Evolutionary conservation across 1,140 invertebrate genomes (phyloP).

Genomic region (Pectinophora gossypiella): DNA sequence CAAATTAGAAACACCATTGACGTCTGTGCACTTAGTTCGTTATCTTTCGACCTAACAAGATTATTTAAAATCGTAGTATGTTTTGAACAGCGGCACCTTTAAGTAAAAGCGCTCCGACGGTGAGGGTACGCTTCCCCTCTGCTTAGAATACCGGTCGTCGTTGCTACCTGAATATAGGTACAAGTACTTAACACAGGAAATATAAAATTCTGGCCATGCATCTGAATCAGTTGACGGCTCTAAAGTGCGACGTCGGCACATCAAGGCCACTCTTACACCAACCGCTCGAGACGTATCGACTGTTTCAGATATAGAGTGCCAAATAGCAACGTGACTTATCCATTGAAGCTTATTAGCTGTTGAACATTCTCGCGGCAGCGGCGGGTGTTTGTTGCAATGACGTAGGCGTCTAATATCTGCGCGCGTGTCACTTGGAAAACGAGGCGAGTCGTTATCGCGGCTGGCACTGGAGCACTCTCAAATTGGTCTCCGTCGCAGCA

Average conservation of each 20-base stretch:
- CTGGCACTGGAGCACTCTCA: not conserved
- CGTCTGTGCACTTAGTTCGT: too few species aligned
- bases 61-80: too few species aligned
- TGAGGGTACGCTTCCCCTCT: too few species aligned
- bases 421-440: conserved; percentile 18
- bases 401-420: conserved; percentile 26
- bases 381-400: conserved; percentile 34
- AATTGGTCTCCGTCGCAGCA: not conserved
- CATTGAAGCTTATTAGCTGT: conserved; percentile 34
- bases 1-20: too few species aligned
- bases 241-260: not conserved
- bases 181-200: too few species aligned
- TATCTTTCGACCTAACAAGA: too few species aligned
- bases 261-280: not conserved
- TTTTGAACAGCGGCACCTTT: too few species aligned
- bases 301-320: not conserved
- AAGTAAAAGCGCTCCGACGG: too few species aligned
- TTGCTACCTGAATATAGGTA: too few species aligned
- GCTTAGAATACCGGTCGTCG: too few species aligned
- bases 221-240: not conserved
- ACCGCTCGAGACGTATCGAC: not conserved
- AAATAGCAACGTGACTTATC: conserved; percentile 3
- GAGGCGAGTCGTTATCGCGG: conserved; percentile 4
- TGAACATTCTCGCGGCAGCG: conserved; percentile 23
- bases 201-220: too few species aligned